phyloP scores from a whole-genome alignment of 2,113 vertebrate species.

The Apaloderma vittatum region DNA sequence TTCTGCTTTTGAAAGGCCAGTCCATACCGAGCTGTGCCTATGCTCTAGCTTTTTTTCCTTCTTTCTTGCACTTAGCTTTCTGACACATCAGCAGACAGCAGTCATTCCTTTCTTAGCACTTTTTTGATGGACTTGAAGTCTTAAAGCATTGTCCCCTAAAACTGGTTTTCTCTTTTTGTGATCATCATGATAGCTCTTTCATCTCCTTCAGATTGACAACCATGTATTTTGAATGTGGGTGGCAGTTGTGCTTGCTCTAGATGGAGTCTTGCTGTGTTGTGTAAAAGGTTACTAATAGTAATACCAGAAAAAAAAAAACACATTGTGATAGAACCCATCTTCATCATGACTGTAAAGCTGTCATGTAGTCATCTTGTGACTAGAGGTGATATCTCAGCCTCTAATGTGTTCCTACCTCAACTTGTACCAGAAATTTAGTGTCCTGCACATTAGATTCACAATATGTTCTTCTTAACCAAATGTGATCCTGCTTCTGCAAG shows the following conservation, averaged over 20 bases:
- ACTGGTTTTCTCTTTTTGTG: neutral
- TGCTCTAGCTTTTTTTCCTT: neutral
- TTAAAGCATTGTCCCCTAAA: neutral
- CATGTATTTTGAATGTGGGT: neutral
- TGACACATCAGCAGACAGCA: neutral
- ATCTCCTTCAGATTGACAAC: neutral
- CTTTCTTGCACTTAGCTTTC: neutral
- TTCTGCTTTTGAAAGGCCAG: neutral
- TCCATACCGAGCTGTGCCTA: neutral
- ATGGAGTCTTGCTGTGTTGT: neutral
- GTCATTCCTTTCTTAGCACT: neutral
- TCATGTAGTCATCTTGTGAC: neutral
- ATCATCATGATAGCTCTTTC: neutral
- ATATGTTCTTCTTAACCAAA: neutral
- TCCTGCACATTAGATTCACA: rapidly evolving
- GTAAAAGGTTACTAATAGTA: neutral
- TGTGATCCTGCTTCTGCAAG: neutral
- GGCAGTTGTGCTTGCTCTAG: neutral
- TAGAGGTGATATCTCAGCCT: neutral
- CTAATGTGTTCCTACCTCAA: neutral
- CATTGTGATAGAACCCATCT: rapidly evolving
- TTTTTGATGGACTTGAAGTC: neutral
- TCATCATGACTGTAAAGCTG: neutral
- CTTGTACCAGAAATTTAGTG: neutral
- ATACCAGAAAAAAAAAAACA: neutral